Conservation (phyloP, 2,888 invertebrate species). For the Rhagophthalmus giganteus region DNA sequence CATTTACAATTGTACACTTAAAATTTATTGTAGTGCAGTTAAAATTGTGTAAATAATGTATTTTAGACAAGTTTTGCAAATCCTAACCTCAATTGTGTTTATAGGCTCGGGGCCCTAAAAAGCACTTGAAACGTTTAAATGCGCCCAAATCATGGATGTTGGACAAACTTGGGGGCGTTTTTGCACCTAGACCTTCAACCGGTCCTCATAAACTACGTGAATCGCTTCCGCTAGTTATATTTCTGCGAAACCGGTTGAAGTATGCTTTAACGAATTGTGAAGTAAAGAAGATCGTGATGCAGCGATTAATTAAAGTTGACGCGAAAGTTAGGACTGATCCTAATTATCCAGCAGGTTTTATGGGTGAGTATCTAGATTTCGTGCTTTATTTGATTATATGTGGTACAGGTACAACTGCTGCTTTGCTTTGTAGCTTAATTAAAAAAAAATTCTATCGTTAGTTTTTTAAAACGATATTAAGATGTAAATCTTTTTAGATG, state of each 20-base stretch:
- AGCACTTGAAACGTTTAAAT: constrained; percentile 98
- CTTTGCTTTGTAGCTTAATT: no score
- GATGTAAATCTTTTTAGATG: constrained; percentile 85
- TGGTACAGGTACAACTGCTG: no score
- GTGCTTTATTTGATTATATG: no score
- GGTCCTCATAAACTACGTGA: constrained; percentile 98
- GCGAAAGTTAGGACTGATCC: constrained; percentile 97
- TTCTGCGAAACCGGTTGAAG: constrained; percentile 95
- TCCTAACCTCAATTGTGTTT: constrained; percentile 41
- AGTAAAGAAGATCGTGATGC: constrained; percentile 97
- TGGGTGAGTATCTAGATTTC: constrained; percentile 74
- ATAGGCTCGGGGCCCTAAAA: constrained; percentile 97
- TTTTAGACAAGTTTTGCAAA: not conserved
- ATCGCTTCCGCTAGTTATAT: constrained; percentile 93
- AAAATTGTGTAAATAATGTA: not conserved
- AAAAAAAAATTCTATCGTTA: no score
- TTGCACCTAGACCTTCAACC: constrained; percentile 95
- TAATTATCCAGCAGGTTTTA: constrained; percentile 97
- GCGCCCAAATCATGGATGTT: constrained; percentile 99
- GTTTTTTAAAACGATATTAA: no score
- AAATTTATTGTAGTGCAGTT: constrained; percentile 1
- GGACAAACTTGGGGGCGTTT: constrained; percentile 97
- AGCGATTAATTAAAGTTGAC: constrained; percentile 96
- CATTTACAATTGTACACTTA: no score
- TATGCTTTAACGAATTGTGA: constrained; percentile 97